Evolutionary conservation across 2,113 vertebrate species (phyloP), one percentile per base, ranked within the genome.

Genomic region (Hucho hucho): DNA sequence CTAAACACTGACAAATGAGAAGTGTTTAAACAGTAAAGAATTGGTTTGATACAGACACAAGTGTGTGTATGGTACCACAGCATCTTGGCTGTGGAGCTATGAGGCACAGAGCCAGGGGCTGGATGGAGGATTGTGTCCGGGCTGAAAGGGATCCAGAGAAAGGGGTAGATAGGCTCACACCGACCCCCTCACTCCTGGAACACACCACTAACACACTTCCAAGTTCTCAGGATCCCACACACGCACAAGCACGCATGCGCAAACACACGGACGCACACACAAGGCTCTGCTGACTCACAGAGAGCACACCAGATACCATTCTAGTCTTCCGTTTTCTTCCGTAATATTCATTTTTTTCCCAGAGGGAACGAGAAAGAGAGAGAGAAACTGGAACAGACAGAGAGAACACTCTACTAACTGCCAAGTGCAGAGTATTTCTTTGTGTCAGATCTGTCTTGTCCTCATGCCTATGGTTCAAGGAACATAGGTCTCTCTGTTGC

Each of bases 211-310:
- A 81, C 81, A 79, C 26, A 47, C 64, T 85, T 88, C 90, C 88
- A 90, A 89, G 84, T 89, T 90, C 88, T 90, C 86, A 90, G 83
- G 86, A 84, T 76, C 83, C 29, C 64, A 58, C 25, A 56, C 67
- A 69, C n/a, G 11, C 67, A 49, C n/a, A 4, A 6, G 11, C 43
- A 13, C 67, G 1, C 7, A 28, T 25, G 29, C 47, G 28, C 46
- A 49, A 0, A 70, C 73, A 75, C 32, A 47, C 69, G 79, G 70
- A 76, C 78, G 13, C 6, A 70, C 70, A 82, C 68, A 73, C 75
- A 63, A 32, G 74, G 78, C 76, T 75, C 63, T 66, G 22, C 74
- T 49, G 61, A 78, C 69, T 82, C 79, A n/a, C n/a, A 78, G 68
- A 72, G 79, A 76, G 58, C 69, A 70, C 56, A 77, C 26, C 9